Base-by-base conservation (phyloP, 92 coral and sea anemone genomes). In the Pocillopora meandrina region DNA sequence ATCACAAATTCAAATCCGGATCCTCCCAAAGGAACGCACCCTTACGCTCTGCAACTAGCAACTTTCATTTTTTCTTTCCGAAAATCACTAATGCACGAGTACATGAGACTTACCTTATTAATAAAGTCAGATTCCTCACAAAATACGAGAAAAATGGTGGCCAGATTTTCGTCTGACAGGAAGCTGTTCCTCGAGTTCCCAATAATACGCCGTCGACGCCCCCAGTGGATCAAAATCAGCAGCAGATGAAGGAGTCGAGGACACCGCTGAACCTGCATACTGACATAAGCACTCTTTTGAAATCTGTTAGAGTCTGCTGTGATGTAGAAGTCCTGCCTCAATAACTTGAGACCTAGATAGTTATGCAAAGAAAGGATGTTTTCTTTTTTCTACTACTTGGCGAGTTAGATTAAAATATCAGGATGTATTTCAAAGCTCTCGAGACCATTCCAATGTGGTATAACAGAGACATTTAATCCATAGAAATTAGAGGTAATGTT, bases 151-250 rank as follows among this genome's bases (percentile, higher is more conserved):
- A 93, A 91, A 20, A 93, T 63, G 17, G 90, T 90, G 21, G 91
- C 97, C 69, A 91, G 87, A 52, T 87, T 76, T 52, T 93, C 95
- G 26, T 87, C 90, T 42, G 86, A 49, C 80, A 91, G 55, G 56
- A 89, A 91, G 85, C 90, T 74, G 16, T 79, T 74, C 65, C n/a
- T 74, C 12, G 76, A 82, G 23, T 49, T 59, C 20, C 95, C 97
- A 34, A 76, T 84, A 61, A 93, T 58, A 18, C 57, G 90, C 69
- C 94, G 87, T 57, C 90, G 87, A 67, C 95, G 92, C 26, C 93
- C 97, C 97, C 97, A 93, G 70, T 91, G 94, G 90, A 91, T 89
- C 19, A 93, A 47, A 58, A 91, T 85, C 82, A 91, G 75, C 82
- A 93, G 87, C 23, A 93, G 68, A 55, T 87, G 91, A 26, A 93